Percentiles rank a stretch among this genome's conserved stretches.
phyloP scores from a whole-genome alignment of 2,113 vertebrate species.

The Zosterops borbonicus region DNA sequence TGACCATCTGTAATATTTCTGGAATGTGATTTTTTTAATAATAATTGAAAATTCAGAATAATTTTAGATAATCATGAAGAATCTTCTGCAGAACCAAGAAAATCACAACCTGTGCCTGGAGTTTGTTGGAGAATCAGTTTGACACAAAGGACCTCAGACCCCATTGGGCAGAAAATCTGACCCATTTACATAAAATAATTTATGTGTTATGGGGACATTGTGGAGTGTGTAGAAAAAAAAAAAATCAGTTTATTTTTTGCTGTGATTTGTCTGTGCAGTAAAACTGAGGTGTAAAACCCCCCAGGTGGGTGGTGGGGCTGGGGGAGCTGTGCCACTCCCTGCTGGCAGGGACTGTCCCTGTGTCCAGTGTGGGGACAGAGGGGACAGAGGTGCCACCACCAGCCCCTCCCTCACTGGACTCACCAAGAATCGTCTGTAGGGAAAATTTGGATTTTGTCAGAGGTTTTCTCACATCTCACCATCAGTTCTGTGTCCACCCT shows the following conservation, averaged over 20 bases:
- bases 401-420: background rate
- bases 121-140: background rate
- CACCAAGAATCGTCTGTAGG: background rate
- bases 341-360: background rate
- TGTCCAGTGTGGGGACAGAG: background rate
- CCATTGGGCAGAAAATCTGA: background rate
- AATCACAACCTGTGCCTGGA: background rate
- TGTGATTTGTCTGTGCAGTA: background rate
- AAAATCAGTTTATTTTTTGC: background rate
- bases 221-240: background rate
- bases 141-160: background rate
- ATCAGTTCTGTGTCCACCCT: background rate
- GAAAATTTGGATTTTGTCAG: background rate
- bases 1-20: background rate
- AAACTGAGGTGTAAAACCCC: fast-evolving
- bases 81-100: background rate
- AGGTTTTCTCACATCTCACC: fast-evolving
- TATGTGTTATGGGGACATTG: background rate
- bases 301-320: background rate
- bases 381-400: background rate
- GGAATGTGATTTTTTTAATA: background rate
- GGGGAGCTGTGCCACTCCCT: background rate
- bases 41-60: background rate
- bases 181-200: background rate
- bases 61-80: background rate